These are phyloP conservation scores for Diabrotica balteata DNA, from an alignment of 2,888 invertebrate species.

Conservation along the genomic window DNA sequence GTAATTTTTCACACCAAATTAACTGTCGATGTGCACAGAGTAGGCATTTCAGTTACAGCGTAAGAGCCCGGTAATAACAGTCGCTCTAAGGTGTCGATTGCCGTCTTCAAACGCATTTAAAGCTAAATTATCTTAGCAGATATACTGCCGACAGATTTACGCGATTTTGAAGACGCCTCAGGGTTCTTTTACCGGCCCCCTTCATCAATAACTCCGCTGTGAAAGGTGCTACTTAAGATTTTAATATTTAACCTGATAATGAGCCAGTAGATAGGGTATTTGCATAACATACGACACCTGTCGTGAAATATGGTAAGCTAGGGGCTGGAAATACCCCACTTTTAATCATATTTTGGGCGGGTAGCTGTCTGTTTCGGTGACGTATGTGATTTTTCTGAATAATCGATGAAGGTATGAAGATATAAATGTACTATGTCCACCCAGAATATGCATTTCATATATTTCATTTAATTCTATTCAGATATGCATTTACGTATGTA, in stretches of 20 bases:
- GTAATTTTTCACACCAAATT: slow-evolving; percentile 38
- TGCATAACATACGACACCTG: slow-evolving; percentile 59
- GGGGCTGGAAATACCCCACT: slow-evolving; percentile 34
- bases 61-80: slow-evolving; percentile 44
- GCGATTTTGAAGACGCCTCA: slow-evolving; percentile 36
- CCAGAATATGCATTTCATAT: too few species aligned
- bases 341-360: slow-evolving; percentile 36
- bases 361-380: slow-evolving; percentile 30
- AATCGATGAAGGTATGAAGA: slow-evolving; percentile 6
- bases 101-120: slow-evolving; percentile 44
- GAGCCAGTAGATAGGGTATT: slow-evolving; percentile 54
- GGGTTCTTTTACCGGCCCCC: slow-evolving; percentile 32
- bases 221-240: slow-evolving; percentile 61
- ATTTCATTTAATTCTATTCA: too few species aligned
- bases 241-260: slow-evolving; percentile 62
- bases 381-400: slow-evolving; percentile 27
- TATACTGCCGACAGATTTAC: slow-evolving; percentile 52
- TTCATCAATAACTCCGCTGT: slow-evolving; percentile 54
- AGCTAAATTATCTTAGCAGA: slow-evolving; percentile 50
- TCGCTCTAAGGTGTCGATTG: slow-evolving; percentile 48
- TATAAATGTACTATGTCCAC: too few species aligned
- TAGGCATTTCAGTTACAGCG: slow-evolving; percentile 42
- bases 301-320: slow-evolving; percentile 40
- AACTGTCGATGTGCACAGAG: slow-evolving; percentile 38
- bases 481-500: too few species aligned